These are phyloP conservation scores for Antechinus flavipes DNA, from an alignment of 2,113 vertebrate species.

Conservation along the genomic window DNA sequence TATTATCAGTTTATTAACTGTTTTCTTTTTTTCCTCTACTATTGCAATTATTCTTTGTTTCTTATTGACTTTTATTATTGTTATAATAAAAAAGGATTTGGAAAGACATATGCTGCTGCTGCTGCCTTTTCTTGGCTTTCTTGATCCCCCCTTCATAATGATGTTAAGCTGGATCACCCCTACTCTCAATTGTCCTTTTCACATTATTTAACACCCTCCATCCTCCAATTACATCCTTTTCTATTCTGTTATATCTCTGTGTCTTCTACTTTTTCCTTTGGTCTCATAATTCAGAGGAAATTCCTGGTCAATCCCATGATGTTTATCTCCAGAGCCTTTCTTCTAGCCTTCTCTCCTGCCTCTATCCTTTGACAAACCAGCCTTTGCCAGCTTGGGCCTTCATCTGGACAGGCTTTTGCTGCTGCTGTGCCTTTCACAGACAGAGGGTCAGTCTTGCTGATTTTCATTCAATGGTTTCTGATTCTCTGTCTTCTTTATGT, in stretches of 20 bases:
- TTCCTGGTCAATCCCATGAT: neutral
- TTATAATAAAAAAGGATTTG: neutral
- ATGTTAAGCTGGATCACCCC: neutral
- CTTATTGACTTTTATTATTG: slow-evolving; percentile 10
- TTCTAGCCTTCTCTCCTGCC: rapidly evolving
- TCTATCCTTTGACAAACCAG: neutral
- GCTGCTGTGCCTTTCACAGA: neutral
- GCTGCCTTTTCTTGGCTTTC: neutral
- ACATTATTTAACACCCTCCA: neutral
- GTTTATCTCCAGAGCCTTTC: neutral
- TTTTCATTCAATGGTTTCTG: neutral
- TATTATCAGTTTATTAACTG: neutral
- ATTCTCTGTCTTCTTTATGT: neutral
- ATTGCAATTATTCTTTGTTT: slow-evolving; percentile 23
- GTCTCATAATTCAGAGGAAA: neutral
- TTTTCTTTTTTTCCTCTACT: slow-evolving; percentile 13
- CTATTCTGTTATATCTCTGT: neutral
- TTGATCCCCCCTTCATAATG: neutral
- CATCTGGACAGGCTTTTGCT: neutral
- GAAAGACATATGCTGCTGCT: neutral
- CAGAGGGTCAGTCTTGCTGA: neutral
- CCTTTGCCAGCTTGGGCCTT: neutral
- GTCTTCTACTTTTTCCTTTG: neutral
- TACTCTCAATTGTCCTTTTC: neutral
- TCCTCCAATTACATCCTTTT: rapidly evolving